phyloP scores from a whole-genome alignment of 2,888 invertebrate genomes.

The Furcula furcula region DNA sequence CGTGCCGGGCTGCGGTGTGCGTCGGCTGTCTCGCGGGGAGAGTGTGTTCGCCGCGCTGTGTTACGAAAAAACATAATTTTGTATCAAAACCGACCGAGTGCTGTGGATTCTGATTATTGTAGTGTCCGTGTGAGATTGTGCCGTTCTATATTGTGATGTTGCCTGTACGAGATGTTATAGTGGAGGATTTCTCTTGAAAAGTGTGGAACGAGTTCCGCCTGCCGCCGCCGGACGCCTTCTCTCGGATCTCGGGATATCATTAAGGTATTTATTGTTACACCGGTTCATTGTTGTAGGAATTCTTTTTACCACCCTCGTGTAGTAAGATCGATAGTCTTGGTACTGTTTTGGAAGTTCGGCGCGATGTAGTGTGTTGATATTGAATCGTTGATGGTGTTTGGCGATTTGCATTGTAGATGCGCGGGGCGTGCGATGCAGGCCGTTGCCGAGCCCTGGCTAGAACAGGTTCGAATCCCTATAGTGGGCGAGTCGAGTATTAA shows the following conservation, averaged over 20 bases:
- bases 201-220: slow-evolving; percentile 69
- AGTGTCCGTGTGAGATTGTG: slow-evolving; percentile 77
- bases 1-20: slow-evolving; percentile 76
- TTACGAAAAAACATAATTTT: slow-evolving; percentile 74
- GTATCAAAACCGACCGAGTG: slow-evolving; percentile 73
- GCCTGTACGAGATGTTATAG: slow-evolving; percentile 61
- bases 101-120: slow-evolving; percentile 66
- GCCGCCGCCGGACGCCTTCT: slow-evolving; percentile 73
- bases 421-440: slow-evolving; percentile 56
- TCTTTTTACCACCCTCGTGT: slow-evolving; percentile 71
- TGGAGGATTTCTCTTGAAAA: slow-evolving; percentile 76
- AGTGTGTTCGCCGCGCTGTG: slow-evolving; percentile 57
- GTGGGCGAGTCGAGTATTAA: slow-evolving; percentile 64
- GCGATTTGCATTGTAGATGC: slow-evolving; percentile 76
- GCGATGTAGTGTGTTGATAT: slow-evolving; percentile 55
- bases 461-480: slow-evolving; percentile 55
- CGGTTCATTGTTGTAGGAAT: slow-evolving; percentile 79
- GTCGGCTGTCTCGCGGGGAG: slow-evolving; percentile 52
- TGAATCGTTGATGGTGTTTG: slow-evolving; percentile 60
- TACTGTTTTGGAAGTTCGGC: slow-evolving; percentile 44
- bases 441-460: slow-evolving; percentile 38
- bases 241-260: slow-evolving; percentile 79
- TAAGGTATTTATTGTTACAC: slow-evolving; percentile 82
- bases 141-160: slow-evolving; percentile 70
- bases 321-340: slow-evolving; percentile 73